These are phyloP conservation scores for Magallana ariakensis DNA, from an alignment of 1,140 invertebrate species.

Conservation along the genomic window DNA sequence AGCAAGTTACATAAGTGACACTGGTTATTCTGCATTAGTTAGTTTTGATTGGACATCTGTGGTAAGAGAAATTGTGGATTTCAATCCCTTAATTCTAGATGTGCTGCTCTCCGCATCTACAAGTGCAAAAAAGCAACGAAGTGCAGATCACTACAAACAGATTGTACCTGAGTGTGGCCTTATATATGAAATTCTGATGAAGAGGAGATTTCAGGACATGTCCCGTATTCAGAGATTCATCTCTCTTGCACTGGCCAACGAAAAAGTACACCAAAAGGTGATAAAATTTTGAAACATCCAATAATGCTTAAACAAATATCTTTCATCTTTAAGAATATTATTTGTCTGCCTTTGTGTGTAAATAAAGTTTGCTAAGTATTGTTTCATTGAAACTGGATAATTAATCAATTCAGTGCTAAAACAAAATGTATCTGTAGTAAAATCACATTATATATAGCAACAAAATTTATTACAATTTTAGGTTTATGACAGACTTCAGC, in stretches of 20 bases:
- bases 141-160: not conserved
- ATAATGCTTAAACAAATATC: too few relatives aligned
- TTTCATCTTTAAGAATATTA: too few relatives aligned
- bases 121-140: not conserved
- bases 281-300: too few relatives aligned
- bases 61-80: not conserved
- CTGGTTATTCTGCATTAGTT: not conserved
- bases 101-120: not conserved
- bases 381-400: too few relatives aligned
- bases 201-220: not conserved
- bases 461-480: too few relatives aligned
- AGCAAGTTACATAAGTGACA: conserved; percentile 1
- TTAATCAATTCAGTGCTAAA: too few relatives aligned
- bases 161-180: not conserved
- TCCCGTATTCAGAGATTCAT: conserved; percentile 11
- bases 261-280: conserved; percentile 17
- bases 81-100: not conserved
- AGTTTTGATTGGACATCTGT: not conserved
- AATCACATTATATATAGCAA: too few relatives aligned
- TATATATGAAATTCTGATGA: conserved; percentile 25
- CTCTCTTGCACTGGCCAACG: not conserved
- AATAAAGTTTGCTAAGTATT: too few relatives aligned
- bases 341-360: too few relatives aligned
- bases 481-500: conserved; percentile 42
- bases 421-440: too few relatives aligned